Base-by-base conservation (phyloP, 2,888 invertebrate species). In the Meteorus colon region DNA sequence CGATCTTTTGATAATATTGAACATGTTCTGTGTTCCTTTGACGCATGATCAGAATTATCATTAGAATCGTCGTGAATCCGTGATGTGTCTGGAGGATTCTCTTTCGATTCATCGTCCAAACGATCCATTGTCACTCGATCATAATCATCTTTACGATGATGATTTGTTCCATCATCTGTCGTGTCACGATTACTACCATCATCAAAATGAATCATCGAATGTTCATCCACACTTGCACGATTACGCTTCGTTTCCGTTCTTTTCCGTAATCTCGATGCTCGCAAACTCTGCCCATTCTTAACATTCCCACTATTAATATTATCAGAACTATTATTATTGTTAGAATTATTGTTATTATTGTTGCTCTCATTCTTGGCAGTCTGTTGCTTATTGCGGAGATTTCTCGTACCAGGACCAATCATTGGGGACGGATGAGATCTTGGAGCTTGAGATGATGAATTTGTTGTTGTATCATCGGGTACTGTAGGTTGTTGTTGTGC, bases 321-420 rank as follows among this genome's bases (percentile, higher is more conserved):
- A 75, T 73, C 75, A 59, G 78, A 74, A 31, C 71, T 78, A 65
- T 79, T 81, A 76, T 81, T 83, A 82, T 81, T 84, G 77, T 81
- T 84, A 80, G 78, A 84, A 81, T 84, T 82, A 51, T 79, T 83
- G 67, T 84, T 83, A 37, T 79, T 76, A 45, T 75, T 77, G 70
- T 74, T 80, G 59, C 78, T 81, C 19, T 82, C 79, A 37, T 77
- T 74, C 66, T 77, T 80, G 27, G 72, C 77, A 37, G 84, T 79
- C 77, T 88, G 87, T 81, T 86, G 85, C 81, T 89, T 89, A 76
- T 89, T 89, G 66, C 89, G 84, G n/a, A 89, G 83, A 79, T 84
- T 89, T 81, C 89, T 83, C 19, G 89, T 85, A 14, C 82, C 83
- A 48, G 87, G 85, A 73, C 81, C 84, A 59, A 83, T 80, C 48